Conservation (phyloP, 2,797 vertebrate genomes). For the Heteromormyrus szaboi region DNA sequence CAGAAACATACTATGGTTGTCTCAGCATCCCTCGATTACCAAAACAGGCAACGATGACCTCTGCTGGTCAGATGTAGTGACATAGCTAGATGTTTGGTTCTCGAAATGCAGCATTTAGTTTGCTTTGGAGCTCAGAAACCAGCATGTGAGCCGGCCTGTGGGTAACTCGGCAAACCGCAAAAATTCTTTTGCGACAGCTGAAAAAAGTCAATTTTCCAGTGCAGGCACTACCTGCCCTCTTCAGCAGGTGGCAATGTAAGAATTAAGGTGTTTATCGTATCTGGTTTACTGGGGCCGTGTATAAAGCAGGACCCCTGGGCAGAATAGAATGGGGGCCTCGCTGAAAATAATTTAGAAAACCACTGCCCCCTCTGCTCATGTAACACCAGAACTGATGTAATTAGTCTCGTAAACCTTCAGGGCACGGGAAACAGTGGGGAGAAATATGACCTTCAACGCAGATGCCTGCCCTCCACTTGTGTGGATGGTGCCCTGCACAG, state of each 20-base stretch:
- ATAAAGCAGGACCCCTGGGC: constrained; percentile 15
- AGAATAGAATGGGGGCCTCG: constrained; percentile 16
- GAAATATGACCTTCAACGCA: constrained; percentile 38
- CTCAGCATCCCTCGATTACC: background rate
- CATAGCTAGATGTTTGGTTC: background rate
- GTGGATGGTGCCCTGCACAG: background rate
- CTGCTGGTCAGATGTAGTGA: constrained; percentile 27
- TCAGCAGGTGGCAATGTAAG: constrained; percentile 30
- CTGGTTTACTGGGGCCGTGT: background rate
- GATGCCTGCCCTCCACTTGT: constrained; percentile 32
- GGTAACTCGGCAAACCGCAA: background rate
- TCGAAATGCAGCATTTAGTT: constrained; percentile 5
- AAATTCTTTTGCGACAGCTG: background rate
- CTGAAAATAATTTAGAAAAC: constrained; percentile 32
- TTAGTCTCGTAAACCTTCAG: constrained; percentile 37
- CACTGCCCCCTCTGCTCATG: constrained; percentile 28
- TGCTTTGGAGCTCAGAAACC: background rate
- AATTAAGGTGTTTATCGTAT: constrained; percentile 22
- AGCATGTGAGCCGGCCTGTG: background rate
- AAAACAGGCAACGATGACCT: constrained; percentile 30
- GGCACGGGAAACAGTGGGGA: constrained; percentile 21
- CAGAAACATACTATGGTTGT: background rate
- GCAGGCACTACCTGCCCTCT: background rate
- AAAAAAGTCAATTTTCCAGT: background rate
- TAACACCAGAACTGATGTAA: constrained; percentile 38